Base-by-base conservation (phyloP, 2,888 invertebrate genomes). In the Eumacrocentrus americanus region DNA sequence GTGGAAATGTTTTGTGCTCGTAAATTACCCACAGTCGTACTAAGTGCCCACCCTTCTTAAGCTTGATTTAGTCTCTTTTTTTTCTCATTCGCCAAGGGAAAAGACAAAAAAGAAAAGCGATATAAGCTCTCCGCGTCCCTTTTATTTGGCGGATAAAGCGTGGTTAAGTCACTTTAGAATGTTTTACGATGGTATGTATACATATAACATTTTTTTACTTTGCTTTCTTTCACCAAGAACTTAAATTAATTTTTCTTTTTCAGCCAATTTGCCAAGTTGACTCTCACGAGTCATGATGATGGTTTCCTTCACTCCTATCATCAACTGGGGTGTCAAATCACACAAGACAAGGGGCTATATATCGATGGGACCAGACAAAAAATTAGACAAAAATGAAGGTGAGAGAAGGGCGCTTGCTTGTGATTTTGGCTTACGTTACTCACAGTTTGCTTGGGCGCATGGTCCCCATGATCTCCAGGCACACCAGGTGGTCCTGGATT, bases 361-460 rank as follows among this genome's bases (percentile, higher is more conserved):
- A 29, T 29, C 9, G 9, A 18, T 44, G 20, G n/a, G 16, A 18
- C 16, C 23, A 22, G n/a, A n/a, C n/a, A 42, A 20, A 58, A 42
- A 58, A 34, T 37, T 11, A 35, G 3, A 50, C n/a, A 52, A 14
- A 53, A 38, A 51, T 22, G 48, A 14, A 46, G 50, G 52, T 34
- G 42, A 12, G 20, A 37, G 37, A 53, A 47, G 47, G 52, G 52
- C 46, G 29, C 44, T 57, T 53, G 52, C 20, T 34, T 35, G 53
- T 29, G 50, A 51, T 61, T 70, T 61, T 67, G 69, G 71, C 68
- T 70, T 66, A 70, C 79, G 77, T 84, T 82, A 82, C 89, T 88
- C 82, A 89, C 87, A 81, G 91, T 91, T 83, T 88, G 90, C 85
- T 90, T 91, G 70, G 89, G 88, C 69, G 89, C 86, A 78, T 90